Evolutionary conservation across 2,113 vertebrate genomes (phyloP).

Genomic region (Natator depressus): DNA sequence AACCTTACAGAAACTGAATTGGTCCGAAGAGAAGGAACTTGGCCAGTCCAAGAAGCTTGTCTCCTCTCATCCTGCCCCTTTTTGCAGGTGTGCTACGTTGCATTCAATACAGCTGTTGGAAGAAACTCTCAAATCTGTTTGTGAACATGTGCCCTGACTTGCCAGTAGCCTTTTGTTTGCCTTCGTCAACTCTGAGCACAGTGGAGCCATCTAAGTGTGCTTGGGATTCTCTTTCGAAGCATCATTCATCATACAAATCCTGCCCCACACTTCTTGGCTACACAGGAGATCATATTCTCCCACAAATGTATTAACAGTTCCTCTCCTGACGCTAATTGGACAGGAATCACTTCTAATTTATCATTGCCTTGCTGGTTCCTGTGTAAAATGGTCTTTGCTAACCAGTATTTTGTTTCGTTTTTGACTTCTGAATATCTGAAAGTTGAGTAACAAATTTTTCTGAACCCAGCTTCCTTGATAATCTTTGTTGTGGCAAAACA

Average conservation of each 20-base stretch:
- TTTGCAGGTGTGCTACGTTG: not conserved
- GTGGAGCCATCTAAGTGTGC: constrained; percentile 12
- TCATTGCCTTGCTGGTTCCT: constrained; percentile 41
- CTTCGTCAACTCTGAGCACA: not conserved
- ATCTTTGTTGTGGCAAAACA: not conserved
- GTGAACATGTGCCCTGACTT: constrained; percentile 41
- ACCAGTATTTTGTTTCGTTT: not conserved
- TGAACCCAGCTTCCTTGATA: constrained; percentile 3
- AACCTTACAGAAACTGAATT: not conserved
- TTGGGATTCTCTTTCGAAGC: constrained; percentile 60
- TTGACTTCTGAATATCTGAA: constrained; percentile 5
- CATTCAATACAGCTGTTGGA: not conserved
- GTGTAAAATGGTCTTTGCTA: constrained; percentile 24
- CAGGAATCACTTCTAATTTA: constrained; percentile 59
- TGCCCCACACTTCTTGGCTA: constrained; percentile 21
- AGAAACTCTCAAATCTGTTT: constrained; percentile 17
- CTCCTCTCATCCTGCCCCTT: not conserved
- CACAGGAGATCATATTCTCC: constrained; percentile 26
- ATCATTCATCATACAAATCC: constrained; percentile 36
- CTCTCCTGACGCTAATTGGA: constrained; percentile 52
- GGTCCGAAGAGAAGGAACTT: no score
- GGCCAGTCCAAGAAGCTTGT: not conserved
- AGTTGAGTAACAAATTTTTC: constrained; percentile 60
- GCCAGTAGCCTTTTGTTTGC: constrained; percentile 34
- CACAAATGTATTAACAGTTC: not conserved